A percentile compares a stretch with the other conserved stretches of the same genome.
Evolutionary conservation across 30 jellyfish, hydroid and myxozoan species (phyloP).

Genomic region (Aurelia aurita): DNA sequence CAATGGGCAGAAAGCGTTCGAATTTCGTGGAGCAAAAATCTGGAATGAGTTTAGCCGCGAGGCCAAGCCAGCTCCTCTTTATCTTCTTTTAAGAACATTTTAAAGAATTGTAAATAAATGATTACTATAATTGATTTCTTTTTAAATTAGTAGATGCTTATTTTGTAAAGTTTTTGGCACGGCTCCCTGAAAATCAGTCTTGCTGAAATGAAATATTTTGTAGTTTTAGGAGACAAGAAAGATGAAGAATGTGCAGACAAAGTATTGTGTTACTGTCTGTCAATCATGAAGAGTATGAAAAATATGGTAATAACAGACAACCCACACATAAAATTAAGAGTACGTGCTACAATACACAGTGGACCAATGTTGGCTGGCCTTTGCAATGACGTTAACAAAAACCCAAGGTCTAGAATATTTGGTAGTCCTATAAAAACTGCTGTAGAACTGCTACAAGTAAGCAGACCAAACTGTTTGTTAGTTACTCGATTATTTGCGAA

Average conservation of each 20-base stretch:
- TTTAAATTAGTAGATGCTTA: no score
- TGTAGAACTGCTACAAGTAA: conserved; percentile 15
- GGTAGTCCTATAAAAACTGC: conserved; percentile 33
- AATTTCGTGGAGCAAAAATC: no score
- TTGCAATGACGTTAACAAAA: not conserved
- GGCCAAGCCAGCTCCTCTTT: no score
- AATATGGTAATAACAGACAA: conserved; percentile 12
- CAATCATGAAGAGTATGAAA: conserved; percentile 20
- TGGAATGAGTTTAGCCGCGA: no score
- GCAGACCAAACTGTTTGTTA: conserved; percentile 37
- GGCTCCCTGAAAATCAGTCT: no score
- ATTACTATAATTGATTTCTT: no score
- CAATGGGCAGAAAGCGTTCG: no score
- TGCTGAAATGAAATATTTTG: no score
- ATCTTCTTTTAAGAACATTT: no score
- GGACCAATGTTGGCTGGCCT: conserved; percentile 52
- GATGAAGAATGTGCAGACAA: conserved; percentile 18
- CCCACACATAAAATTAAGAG: conserved; percentile 7
- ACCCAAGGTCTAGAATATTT: conserved; percentile 58
- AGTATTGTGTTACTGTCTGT: conserved; percentile 23
- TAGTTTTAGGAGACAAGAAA: conserved; percentile 40
- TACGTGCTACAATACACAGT: conserved; percentile 55
- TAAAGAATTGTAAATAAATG: no score
- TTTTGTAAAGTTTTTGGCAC: no score
- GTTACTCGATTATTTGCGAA: conserved; percentile 43